Conservation (phyloP, 2,888 invertebrate species). For the Aphelenchoides bicaudatus region DNA sequence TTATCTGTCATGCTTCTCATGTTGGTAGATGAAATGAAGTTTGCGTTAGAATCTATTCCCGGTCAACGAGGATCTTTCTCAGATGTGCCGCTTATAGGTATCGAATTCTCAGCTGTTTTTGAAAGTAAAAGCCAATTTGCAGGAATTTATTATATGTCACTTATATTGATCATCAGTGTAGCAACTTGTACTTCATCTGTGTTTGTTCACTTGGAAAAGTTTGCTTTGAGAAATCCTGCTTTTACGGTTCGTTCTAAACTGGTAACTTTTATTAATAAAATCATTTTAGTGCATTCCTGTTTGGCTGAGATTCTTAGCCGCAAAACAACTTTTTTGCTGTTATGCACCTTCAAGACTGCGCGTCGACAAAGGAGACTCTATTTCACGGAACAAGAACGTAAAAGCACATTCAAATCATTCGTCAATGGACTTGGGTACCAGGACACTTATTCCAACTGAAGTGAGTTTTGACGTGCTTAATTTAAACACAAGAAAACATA, state of each 20-base stretch:
- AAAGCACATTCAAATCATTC: constrained; percentile 45
- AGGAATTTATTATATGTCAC: constrained; percentile 59
- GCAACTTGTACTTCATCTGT: constrained; percentile 55
- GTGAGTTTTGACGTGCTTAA: constrained; percentile 25
- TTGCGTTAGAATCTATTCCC: constrained; percentile 55
- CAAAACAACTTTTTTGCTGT: constrained; percentile 56
- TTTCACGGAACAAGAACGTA: constrained; percentile 45
- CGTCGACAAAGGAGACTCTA: constrained; percentile 42
- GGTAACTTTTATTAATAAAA: neutral
- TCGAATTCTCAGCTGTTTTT: constrained; percentile 16
- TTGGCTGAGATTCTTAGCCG: constrained; percentile 51
- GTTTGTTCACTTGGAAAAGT: constrained; percentile 58
- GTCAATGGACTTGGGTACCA: constrained; percentile 43
- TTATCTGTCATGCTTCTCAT: constrained; percentile 65
- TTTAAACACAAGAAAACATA: neutral
- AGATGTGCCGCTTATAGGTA: constrained; percentile 64
- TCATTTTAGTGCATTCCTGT: constrained; percentile 48
- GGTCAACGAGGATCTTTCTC: constrained; percentile 62
- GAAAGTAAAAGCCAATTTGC: constrained; percentile 6
- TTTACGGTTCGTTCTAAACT: constrained; percentile 37
- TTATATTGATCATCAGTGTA: constrained; percentile 53
- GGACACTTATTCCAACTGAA: constrained; percentile 54
- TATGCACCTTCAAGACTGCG: constrained; percentile 51
- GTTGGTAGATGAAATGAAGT: constrained; percentile 65
- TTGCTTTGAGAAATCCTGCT: constrained; percentile 51